Percentiles rank a stretch among this genome's conserved stretches.
phyloP scores from a whole-genome alignment of 2,888 invertebrate species.

The Cyclophora punctaria region DNA sequence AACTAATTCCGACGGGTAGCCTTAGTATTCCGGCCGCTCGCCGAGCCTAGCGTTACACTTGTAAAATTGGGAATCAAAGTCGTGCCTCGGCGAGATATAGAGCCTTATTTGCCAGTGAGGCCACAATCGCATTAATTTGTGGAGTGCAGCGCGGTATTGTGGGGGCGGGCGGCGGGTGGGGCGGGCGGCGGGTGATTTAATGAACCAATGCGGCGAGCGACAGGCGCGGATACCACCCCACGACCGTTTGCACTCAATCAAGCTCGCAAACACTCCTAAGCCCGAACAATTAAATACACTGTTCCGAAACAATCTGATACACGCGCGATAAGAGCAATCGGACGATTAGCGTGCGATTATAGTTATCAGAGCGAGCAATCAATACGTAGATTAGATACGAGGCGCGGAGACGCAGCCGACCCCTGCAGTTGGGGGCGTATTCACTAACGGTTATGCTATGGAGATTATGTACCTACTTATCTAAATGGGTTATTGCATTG shows the following conservation, averaged over 20 bases:
- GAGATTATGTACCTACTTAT: no score
- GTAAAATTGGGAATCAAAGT: slow-evolving; percentile 20
- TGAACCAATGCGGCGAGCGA: slow-evolving; percentile 68
- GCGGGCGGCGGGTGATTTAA: slow-evolving; percentile 56
- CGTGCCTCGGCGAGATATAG: slow-evolving; percentile 22
- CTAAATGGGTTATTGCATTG: no score
- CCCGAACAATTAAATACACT: slow-evolving; percentile 69
- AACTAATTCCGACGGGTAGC: slow-evolving; percentile 11
- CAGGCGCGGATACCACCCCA: slow-evolving; percentile 69
- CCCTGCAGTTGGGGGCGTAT: no score
- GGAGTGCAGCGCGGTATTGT: slow-evolving; percentile 56
- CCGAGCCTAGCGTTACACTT: slow-evolving; percentile 8
- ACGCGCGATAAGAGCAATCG: slow-evolving; percentile 58
- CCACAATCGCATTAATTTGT: slow-evolving; percentile 70
- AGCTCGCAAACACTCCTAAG: slow-evolving; percentile 70
- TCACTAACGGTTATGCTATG: no score
- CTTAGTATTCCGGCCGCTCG: slow-evolving; percentile 1
- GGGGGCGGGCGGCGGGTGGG: slow-evolving; percentile 23
- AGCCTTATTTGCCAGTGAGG: slow-evolving; percentile 43
- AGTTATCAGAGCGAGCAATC: slow-evolving; percentile 20
- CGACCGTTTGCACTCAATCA: slow-evolving; percentile 72
- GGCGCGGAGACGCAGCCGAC: no score
- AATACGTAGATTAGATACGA: slow-evolving; percentile 11
- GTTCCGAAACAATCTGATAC: slow-evolving; percentile 64
- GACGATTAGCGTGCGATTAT: slow-evolving; percentile 43